A percentile compares a stretch with the other conserved stretches of the same genome.
These are phyloP conservation scores for Amiota minor DNA, from an alignment of 2,888 invertebrate genomes.

Conservation along the genomic window DNA sequence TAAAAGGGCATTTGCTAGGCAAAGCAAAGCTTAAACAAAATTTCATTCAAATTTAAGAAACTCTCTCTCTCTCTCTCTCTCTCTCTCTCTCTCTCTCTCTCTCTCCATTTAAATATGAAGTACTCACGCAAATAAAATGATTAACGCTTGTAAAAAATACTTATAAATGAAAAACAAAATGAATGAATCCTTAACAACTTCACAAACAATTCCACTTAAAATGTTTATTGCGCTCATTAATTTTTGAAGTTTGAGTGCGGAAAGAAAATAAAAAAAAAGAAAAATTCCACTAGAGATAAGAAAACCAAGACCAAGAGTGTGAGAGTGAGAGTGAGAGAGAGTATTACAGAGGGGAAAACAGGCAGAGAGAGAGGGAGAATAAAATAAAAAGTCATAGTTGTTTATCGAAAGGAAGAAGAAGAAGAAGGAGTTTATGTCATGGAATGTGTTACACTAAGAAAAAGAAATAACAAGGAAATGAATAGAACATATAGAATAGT, in stretches of 20 bases:
- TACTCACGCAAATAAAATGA: slow-evolving; percentile 46
- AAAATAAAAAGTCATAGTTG: no score
- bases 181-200: slow-evolving; percentile 56
- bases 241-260: slow-evolving; percentile 43
- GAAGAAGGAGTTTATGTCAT: no score
- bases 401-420: no score
- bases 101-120: neutral
- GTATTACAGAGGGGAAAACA: no score
- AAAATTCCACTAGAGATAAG: neutral
- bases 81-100: no score
- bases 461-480: no score
- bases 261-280: neutral
- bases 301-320: neutral
- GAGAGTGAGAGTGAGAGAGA: no score
- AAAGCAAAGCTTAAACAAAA: neutral
- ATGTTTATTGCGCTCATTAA: slow-evolving; percentile 67
- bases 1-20: no score
- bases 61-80: no score
- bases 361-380: no score
- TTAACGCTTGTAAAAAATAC: slow-evolving; percentile 53
- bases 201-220: slow-evolving; percentile 67
- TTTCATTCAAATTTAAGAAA: neutral
- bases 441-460: no score
- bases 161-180: slow-evolving; percentile 49
- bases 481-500: no score